phyloP scores from a whole-genome alignment of 2,888 invertebrate species.

The Sisyra nigra region DNA sequence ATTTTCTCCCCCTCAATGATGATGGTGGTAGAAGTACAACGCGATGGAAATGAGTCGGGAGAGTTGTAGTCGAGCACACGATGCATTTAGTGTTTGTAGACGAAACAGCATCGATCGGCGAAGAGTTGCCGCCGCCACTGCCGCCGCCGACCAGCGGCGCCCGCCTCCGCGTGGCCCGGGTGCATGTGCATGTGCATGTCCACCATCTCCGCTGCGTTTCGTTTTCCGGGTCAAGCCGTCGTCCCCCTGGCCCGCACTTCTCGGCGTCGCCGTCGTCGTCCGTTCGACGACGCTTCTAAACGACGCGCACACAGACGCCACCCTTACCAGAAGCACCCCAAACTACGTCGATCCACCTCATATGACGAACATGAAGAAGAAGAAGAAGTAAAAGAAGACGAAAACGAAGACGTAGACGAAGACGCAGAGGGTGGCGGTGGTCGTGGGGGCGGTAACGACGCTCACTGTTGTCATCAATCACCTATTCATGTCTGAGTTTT shows the following conservation, averaged over 20 bases:
- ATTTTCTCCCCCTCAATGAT: not conserved
- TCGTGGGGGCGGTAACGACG: slow-evolving; percentile 1
- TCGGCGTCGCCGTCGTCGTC: no score
- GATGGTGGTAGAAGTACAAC: no score
- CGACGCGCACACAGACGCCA: no score
- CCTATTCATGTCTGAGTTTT: slow-evolving; percentile 6
- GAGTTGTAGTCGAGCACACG: not conserved
- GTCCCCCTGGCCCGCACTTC: not conserved
- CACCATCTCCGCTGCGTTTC: slow-evolving; percentile 5
- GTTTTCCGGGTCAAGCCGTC: slow-evolving; percentile 6
- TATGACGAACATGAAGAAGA: no score
- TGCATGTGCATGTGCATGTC: slow-evolving; percentile 3
- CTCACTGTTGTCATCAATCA: slow-evolving; percentile 6
- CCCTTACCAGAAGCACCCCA: no score
- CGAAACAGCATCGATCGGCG: slow-evolving; percentile 6
- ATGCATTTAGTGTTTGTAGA: slow-evolving; percentile 6
- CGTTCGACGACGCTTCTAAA: no score
- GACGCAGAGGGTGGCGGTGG: not conserved
- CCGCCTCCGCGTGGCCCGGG: not conserved
- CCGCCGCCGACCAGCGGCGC: not conserved
- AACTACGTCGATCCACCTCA: no score
- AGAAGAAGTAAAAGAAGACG: no score
- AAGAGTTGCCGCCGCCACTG: slow-evolving; percentile 2
- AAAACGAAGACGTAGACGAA: not conserved
- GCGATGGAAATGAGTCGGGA: no score